Evolutionary conservation across 2,888 invertebrate species (phyloP).

Genomic region (Drosophila gaucha): DNA sequence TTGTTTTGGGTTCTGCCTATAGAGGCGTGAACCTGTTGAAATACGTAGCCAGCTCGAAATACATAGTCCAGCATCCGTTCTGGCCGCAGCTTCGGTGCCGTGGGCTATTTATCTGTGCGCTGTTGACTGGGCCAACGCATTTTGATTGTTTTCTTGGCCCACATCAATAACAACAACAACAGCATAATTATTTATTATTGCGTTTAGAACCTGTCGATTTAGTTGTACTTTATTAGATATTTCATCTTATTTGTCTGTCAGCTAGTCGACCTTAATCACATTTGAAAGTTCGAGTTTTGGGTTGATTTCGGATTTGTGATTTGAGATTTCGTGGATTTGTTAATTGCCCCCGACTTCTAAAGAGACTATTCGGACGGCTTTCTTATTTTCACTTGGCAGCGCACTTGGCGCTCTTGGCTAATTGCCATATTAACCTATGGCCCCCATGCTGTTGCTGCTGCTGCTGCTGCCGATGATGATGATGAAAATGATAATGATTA

Average conservation of each 20-base stretch:
- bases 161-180: conserved; percentile 35
- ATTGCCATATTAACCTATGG: conserved; percentile 75
- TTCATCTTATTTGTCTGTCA: conserved; percentile 5
- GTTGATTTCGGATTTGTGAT: not conserved
- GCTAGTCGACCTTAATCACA: conserved; percentile 70
- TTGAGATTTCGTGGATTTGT: conserved; percentile 21
- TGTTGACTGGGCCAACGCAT: no score
- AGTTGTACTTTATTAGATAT: conserved; percentile 24
- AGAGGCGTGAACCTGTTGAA: conserved; percentile 83
- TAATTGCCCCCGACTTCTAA: conserved; percentile 37
- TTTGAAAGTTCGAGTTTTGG: conserved; percentile 66
- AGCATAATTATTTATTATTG: conserved; percentile 58
- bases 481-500: conserved; percentile 25
- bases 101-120: conserved; percentile 32
- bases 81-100: no score
- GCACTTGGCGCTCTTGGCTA: conserved; percentile 50
- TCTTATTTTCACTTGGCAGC: conserved; percentile 41
- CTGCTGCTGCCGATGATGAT: conserved; percentile 2
- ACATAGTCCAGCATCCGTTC: conserved; percentile 55
- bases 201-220: conserved; percentile 65
- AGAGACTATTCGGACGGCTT: conserved; percentile 35
- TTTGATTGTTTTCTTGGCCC: conserved; percentile 32
- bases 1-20: conserved; percentile 15
- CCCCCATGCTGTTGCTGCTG: conserved; percentile 35
- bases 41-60: conserved; percentile 50